A percentile compares a stretch with the other conserved stretches of the same genome.
Evolutionary conservation across 2,797 vertebrate genomes (phyloP).

Genomic region (Agapornis canus): DNA sequence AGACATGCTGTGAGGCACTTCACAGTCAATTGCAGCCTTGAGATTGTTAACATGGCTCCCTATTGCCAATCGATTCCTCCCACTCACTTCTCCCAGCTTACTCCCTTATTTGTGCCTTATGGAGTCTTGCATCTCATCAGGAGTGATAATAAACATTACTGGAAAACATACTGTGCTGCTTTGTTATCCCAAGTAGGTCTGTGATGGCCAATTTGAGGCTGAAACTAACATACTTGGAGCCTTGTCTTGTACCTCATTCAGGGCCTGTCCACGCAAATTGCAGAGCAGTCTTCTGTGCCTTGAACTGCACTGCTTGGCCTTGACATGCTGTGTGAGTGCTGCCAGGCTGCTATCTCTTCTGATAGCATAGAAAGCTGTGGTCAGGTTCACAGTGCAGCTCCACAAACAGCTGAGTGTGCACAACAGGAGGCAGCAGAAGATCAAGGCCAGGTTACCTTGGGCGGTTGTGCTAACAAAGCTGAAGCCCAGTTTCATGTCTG

Average conservation of each 20-base stretch:
- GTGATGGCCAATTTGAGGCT: neutral
- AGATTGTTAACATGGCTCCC: neutral
- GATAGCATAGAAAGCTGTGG: neutral
- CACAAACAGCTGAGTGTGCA: neutral
- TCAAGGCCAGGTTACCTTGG: neutral
- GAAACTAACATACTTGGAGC: neutral
- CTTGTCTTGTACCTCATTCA: neutral
- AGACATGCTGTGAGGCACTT: slow-evolving; percentile 14
- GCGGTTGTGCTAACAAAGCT: neutral
- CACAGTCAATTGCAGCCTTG: neutral
- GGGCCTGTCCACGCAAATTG: neutral
- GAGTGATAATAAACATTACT: neutral
- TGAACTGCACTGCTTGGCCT: neutral
- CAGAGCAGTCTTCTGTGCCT: neutral
- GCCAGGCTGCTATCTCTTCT: neutral
- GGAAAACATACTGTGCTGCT: neutral
- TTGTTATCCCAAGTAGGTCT: neutral
- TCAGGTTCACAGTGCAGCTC: neutral
- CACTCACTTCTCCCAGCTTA: slow-evolving; percentile 25
- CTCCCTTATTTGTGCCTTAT: neutral
- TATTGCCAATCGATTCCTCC: slow-evolving; percentile 48
- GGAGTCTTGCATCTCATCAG: neutral
- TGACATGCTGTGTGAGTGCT: neutral
- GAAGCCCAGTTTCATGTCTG: neutral
- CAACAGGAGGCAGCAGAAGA: neutral